Evolutionary conservation across 1,140 invertebrate species (phyloP).

Genomic region (Diuraphis noxia): DNA sequence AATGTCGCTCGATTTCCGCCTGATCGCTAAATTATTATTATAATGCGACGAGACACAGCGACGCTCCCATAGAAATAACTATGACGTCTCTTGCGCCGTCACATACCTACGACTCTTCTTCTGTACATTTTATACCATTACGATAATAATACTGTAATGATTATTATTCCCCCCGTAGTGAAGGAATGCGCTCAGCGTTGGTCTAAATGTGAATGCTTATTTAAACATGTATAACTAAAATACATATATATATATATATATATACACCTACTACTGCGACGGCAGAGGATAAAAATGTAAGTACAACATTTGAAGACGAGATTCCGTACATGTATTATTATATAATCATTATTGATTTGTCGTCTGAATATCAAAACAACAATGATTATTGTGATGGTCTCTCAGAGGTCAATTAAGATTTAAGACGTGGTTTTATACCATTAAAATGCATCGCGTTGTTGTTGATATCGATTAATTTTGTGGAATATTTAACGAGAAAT

Average conservation of each 20-base stretch:
- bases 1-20: background rate
- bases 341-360: background rate
- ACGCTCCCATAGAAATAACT: background rate
- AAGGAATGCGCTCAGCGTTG: slow-evolving; percentile 22
- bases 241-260: background rate
- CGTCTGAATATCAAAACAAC: background rate
- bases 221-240: background rate
- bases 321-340: background rate
- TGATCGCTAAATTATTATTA: background rate
- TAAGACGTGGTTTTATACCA: background rate
- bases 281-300: background rate
- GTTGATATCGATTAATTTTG: background rate
- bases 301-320: background rate
- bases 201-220: background rate
- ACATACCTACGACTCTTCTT: background rate
- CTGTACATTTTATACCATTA: background rate
- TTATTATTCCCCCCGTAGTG: background rate
- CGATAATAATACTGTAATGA: too few species aligned
- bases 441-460: background rate
- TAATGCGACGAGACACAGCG: background rate
- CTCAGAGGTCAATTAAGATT: background rate
- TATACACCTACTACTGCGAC: background rate
- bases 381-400: background rate
- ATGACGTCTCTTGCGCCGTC: background rate
- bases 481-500: background rate